These are phyloP conservation scores for Eupithecia insigniata DNA, from an alignment of 2,888 invertebrate genomes.

Conservation along the genomic window DNA sequence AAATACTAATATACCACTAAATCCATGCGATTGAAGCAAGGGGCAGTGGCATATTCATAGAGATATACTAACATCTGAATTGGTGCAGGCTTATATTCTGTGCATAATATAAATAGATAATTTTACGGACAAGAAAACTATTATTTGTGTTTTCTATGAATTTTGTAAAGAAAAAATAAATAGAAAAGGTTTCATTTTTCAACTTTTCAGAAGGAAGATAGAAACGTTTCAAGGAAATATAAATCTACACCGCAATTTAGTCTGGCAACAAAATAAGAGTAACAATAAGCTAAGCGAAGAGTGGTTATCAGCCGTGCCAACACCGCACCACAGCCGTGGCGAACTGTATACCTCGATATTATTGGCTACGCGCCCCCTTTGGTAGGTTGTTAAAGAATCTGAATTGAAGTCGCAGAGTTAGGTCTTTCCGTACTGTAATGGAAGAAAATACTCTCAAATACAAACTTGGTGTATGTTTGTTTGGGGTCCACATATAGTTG, in stretches of 20 bases:
- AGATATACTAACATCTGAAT: conserved; percentile 38
- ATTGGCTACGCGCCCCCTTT: conserved; percentile 94
- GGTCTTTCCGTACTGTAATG: conserved; percentile 97
- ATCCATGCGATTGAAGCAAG: conserved; percentile 40
- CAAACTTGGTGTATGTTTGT: conserved; percentile 51
- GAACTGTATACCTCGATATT: conserved; percentile 72
- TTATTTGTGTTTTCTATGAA: background rate
- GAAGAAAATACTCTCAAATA: conserved; percentile 77
- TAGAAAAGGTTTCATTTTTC: background rate
- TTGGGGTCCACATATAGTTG: conserved; percentile 40
- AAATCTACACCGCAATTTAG: conserved; percentile 73
- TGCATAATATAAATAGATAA: background rate
- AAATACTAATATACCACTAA: conserved; percentile 56
- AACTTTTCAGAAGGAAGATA: background rate
- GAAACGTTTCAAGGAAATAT: conserved; percentile 41
- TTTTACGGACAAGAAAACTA: background rate
- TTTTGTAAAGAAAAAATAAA: background rate
- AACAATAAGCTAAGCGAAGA: conserved; percentile 79
- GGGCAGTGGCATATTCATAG: conserved; percentile 50
- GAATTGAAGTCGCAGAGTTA: conserved; percentile 97
- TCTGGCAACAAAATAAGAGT: conserved; percentile 67
- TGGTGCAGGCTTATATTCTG: conserved; percentile 62
- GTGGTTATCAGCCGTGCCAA: conserved; percentile 76
- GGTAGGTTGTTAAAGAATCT: conserved; percentile 97
- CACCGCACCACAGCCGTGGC: conserved; percentile 61